Conservation (phyloP, 2,888 invertebrate species). For the Actias luna region DNA sequence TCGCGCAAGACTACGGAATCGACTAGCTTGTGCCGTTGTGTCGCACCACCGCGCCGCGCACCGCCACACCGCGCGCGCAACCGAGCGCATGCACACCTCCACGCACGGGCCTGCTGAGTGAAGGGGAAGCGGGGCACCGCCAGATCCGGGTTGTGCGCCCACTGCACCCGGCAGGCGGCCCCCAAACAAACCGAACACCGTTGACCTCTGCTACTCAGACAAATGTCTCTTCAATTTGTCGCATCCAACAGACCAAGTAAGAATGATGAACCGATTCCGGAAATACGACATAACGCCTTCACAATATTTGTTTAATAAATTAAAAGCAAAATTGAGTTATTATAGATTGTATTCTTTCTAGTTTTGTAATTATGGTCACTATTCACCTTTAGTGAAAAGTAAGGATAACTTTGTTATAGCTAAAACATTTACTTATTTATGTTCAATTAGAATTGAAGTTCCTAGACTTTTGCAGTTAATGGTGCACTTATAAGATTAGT, state of each 20-base stretch:
- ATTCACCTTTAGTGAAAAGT: neutral
- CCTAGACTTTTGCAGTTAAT: no score
- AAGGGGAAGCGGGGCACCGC: slow-evolving; percentile 78
- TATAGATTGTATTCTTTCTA: neutral
- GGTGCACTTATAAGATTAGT: no score
- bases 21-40: slow-evolving; percentile 36
- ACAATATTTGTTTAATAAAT: slow-evolving; percentile 2
- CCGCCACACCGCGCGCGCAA: slow-evolving; percentile 10
- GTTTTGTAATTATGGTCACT: neutral
- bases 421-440: neutral
- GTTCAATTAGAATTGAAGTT: neutral
- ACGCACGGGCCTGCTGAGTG: slow-evolving; percentile 69
- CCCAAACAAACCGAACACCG: slow-evolving; percentile 59
- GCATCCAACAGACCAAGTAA: slow-evolving; percentile 23
- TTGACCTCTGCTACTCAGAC: slow-evolving; percentile 62
- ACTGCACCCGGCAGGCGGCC: slow-evolving; percentile 69
- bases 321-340: neutral
- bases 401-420: neutral
- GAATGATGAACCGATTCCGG: slow-evolving; percentile 16
- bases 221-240: slow-evolving; percentile 44
- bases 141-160: slow-evolving; percentile 80
- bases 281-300: slow-evolving; percentile 4
- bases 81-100: slow-evolving; percentile 55
- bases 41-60: slow-evolving; percentile 25
- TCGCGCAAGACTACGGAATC: slow-evolving; percentile 67